Percentiles rank a stretch among this genome's conserved stretches.
Evolutionary conservation across 1,140 invertebrate species (phyloP).

Genomic region (Sycophaga agraensis): DNA sequence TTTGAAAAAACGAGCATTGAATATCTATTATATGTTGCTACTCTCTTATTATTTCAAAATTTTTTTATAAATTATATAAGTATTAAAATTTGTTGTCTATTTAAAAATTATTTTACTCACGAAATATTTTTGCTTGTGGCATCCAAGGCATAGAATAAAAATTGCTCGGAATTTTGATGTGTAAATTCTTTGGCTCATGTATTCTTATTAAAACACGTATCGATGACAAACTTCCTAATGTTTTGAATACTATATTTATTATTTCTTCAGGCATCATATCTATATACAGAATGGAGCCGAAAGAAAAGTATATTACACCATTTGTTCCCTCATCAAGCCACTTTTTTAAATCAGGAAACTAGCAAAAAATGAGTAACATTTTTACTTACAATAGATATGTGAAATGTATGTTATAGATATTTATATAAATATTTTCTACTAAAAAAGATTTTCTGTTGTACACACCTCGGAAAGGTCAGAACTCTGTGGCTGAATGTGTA

Average conservation of each 20-base stretch:
- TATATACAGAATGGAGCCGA: slow-evolving; percentile 69
- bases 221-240: slow-evolving; percentile 38
- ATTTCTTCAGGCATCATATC: slow-evolving; percentile 51
- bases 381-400: no score
- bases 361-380: no score
- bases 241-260: slow-evolving; percentile 36
- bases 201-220: slow-evolving; percentile 43
- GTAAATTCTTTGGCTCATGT: slow-evolving; percentile 34
- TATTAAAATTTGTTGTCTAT: no score
- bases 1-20: no score
- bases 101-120: slow-evolving; percentile 48
- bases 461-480: no score
- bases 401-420: no score
- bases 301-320: slow-evolving; percentile 71
- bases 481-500: slow-evolving; percentile 60
- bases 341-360: slow-evolving; percentile 64
- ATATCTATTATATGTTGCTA: no score
- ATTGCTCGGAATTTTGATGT: slow-evolving; percentile 60
- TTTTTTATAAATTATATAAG: no score
- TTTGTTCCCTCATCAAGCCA: slow-evolving; percentile 66
- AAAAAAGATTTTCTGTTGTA: no score
- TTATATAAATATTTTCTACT: no score
- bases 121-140: slow-evolving; percentile 65
- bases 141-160: slow-evolving; percentile 65
- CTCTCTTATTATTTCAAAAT: no score